Evolutionary conservation across 2,797 vertebrate genomes (phyloP), one percentile per base, ranked within the genome.

Genomic region (Pangasius mekongensis): DNA sequence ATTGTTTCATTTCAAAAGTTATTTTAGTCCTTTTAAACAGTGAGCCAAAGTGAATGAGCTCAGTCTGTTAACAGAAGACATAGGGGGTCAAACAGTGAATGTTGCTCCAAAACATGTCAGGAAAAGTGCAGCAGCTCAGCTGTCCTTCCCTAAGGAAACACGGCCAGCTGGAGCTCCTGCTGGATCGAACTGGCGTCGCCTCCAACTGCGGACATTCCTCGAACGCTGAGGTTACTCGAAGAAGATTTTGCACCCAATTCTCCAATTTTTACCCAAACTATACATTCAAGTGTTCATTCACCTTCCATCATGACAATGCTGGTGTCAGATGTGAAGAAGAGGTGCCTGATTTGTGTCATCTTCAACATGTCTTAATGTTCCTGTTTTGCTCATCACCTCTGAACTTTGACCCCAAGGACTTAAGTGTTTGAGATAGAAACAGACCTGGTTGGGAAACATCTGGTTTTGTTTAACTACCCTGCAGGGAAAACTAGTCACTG

Each of bases 171-270:
- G 69, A 39, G 71, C 11, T 64, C 43, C 58, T 67, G 73, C 22
- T 2, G 58, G 27, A 30, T 78, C 83, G 90, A 76, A 84, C 93
- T 60, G 91, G 93, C 92, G 94, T 92, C 91, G 91, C 91, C 94
- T 94, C 92, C 93, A 94, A 91, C 60, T 82, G 87, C 4, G 9
- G n/a, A 80, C 91, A 90, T 95, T 83, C 81, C 60, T 83, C 36
- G 5, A 82, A 30, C 18, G 39, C 81, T 30, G 39, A 83, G 16
- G 60, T 39, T 81, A 18, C 9, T 18, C 27, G 2, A 13, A 58
- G 1, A 60, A 1, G 49, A 30, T 8, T 33, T 9, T 54, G n/a
- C n/a, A n/a, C 6, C 22, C 71, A 30, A 30, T 18, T 24, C 36
- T n/a, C 24, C 24, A 30, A 27, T 24, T 27, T 27, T 71, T 27